Base-by-base conservation (phyloP, 2,888 invertebrate genomes). In the Orchesella flavescens region DNA sequence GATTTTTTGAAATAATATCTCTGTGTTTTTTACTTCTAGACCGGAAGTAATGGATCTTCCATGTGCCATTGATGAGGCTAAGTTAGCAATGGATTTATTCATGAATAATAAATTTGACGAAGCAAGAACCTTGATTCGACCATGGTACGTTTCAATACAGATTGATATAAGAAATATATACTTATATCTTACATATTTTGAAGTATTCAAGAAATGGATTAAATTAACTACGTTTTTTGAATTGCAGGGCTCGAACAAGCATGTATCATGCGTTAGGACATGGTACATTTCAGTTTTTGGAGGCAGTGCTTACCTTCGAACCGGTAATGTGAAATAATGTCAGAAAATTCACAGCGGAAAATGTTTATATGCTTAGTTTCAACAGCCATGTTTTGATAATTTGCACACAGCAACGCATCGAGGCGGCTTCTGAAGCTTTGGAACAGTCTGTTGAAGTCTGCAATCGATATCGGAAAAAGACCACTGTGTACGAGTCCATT, bases 291-390 rank as follows among this genome's bases (percentile, higher is more conserved):
- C 92, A 94, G 88, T 98, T 96, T 90, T 93, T 98, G 53, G 97
- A 98, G 89, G 97, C 98, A 0, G 94, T 97, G 89, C 92, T 99
- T 89, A 98, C 98, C 1, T 96, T 97, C 89, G 97, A 98, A 90
- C 94, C 94, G 89, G 93, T 93, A 89, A 90, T 90, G 84, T 74
- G 72, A 71, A 55, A n/a, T 12, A n/a, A 49, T n/a, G 49, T 2
- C 49, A 49, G 44, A 7, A 44, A 9, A 12, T 9, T 7, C 7
- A 44, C 44, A 9, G 12, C 7, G 44, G 44, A 44, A 44, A 44
- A 44, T 7, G 44, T 7, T 44, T 44, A n/a, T 57, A 12, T 57
- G 9, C 12, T 57, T 17, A 46, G 46, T 46, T 46, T 57, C 17
- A 12, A 57, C 21, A n/a, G 34, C 34, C 34, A 4, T 34, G 2